phyloP scores from a whole-genome alignment of 2,113 vertebrate species.

The Amazona guildingii region DNA sequence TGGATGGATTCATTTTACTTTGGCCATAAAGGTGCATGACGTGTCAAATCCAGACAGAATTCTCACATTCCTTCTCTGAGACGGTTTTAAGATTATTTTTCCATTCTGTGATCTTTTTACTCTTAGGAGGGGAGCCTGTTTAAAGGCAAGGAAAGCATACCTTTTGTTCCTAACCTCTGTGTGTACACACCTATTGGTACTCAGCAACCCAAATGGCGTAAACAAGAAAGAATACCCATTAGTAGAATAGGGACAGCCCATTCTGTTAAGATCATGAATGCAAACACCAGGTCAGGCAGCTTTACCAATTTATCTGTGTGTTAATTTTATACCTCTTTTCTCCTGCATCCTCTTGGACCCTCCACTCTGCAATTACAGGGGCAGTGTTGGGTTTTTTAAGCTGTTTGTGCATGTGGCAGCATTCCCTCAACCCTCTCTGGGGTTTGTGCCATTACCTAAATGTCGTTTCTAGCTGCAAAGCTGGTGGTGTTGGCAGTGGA shows the following conservation, averaged over 20 bases:
- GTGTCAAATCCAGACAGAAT: neutral
- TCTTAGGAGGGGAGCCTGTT: neutral
- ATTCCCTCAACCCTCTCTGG: neutral
- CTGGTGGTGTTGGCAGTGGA: neutral
- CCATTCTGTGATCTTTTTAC: neutral
- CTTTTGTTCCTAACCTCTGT: neutral
- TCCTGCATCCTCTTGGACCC: neutral
- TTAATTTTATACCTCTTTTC: neutral
- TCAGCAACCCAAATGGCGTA: neutral
- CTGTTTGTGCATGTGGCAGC: neutral
- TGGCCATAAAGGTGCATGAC: neutral
- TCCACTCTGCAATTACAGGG: neutral
- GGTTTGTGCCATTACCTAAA: neutral
- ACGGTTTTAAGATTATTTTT: conserved; percentile 2
- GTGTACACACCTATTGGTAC: neutral
- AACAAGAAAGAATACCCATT: conserved; percentile 9
- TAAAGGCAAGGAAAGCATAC: neutral
- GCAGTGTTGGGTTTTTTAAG: neutral
- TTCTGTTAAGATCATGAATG: neutral
- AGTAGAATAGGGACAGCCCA: neutral
- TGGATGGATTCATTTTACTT: conserved; percentile 22
- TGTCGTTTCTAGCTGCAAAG: accelerated
- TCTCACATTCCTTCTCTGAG: conserved; percentile 21
- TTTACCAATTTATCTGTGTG: neutral
- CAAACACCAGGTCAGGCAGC: neutral